Conservation (phyloP, 37 sponge, comb jelly and placozoan genomes). For the Geodia barretti region DNA sequence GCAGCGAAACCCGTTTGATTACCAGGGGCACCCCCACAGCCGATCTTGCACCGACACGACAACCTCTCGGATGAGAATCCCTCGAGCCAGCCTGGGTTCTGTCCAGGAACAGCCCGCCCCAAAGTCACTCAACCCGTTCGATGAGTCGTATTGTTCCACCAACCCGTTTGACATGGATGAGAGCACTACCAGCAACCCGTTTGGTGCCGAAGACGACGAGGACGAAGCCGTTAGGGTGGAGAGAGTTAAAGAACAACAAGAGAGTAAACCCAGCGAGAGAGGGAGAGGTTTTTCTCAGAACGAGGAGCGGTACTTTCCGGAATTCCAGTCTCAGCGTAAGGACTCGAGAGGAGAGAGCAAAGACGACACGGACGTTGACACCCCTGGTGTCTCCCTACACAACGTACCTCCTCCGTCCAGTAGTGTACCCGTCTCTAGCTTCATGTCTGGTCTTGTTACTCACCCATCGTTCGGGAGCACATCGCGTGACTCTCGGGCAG, state of each 20-base stretch:
- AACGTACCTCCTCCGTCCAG: background rate
- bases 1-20: background rate
- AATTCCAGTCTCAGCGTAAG: background rate
- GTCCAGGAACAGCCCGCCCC: background rate
- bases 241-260: conserved; percentile 1
- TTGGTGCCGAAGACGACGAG: background rate
- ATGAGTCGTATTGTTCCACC: background rate
- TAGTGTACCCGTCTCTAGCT: background rate
- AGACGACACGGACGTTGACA: background rate
- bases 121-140: background rate
- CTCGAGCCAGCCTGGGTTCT: background rate
- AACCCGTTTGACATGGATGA: background rate
- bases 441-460: background rate
- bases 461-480: background rate
- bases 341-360: background rate
- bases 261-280: background rate
- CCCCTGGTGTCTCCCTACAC: background rate
- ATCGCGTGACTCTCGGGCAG: too few species aligned
- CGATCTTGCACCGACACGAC: background rate
- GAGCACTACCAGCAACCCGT: background rate
- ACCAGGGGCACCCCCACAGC: background rate
- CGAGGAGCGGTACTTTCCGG: background rate
- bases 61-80: background rate
- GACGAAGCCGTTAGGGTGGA: background rate
- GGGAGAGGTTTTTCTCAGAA: background rate